phyloP scores from a whole-genome alignment of 2,888 invertebrate genomes.

The Aphodius sticticus region DNA sequence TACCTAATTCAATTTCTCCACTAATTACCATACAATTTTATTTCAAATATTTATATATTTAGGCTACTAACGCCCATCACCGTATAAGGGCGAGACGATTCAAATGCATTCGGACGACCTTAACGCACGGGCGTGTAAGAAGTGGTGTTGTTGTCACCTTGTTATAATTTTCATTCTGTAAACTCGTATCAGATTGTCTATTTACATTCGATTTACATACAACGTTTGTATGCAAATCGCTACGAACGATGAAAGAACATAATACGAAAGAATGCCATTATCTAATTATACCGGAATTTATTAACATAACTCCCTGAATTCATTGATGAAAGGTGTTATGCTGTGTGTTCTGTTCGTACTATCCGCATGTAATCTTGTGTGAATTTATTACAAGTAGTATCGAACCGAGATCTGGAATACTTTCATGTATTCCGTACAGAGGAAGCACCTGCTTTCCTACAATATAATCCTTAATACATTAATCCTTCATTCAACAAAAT shows the following conservation, averaged over 20 bases:
- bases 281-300: constrained; percentile 31
- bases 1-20: background rate
- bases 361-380: background rate
- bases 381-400: background rate
- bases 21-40: constrained; percentile 28
- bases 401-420: too few relatives aligned
- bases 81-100: constrained; percentile 17
- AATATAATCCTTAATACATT: too few relatives aligned
- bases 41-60: constrained; percentile 26
- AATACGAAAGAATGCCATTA: constrained; percentile 28
- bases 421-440: too few relatives aligned
- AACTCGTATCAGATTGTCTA: constrained; percentile 6
- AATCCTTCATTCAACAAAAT: too few relatives aligned
- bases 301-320: constrained; percentile 27
- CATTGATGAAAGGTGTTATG: background rate
- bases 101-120: background rate
- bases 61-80: constrained; percentile 31
- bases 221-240: constrained; percentile 33
- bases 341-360: background rate
- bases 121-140: background rate
- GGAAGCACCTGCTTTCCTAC: too few relatives aligned
- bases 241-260: constrained; percentile 23
- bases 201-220: constrained; percentile 31
- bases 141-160: constrained; percentile 33
- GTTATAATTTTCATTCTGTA: constrained; percentile 31